Evolutionary conservation across 2,113 vertebrate genomes (phyloP).

Genomic region (Noturus placidus): DNA sequence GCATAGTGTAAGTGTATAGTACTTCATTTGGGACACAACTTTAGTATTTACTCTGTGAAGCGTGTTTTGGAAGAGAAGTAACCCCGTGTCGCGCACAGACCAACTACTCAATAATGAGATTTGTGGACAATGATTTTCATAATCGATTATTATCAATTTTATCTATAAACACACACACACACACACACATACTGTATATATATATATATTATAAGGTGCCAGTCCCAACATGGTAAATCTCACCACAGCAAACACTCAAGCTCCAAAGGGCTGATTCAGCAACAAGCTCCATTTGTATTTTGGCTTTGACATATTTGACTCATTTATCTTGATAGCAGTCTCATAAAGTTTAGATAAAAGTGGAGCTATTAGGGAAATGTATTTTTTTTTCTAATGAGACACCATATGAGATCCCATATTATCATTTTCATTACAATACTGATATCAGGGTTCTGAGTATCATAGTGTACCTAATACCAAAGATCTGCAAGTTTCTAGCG

Average conservation of each 20-base stretch:
- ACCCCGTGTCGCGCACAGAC: too few relatives aligned
- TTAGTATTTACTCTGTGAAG: too few relatives aligned
- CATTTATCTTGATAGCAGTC: not conserved
- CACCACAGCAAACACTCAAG: not conserved
- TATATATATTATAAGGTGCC: too few relatives aligned
- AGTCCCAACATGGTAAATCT: slow-evolving; percentile 31
- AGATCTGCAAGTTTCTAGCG: not conserved
- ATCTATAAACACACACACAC: too few relatives aligned
- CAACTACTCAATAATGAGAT: too few relatives aligned
- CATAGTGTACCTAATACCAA: not conserved
- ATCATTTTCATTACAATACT: slow-evolving; percentile 1
- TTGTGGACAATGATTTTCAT: too few relatives aligned
- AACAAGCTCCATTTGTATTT: not conserved
- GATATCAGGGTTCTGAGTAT: not conserved
- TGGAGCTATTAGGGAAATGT: not conserved
- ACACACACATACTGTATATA: too few relatives aligned
- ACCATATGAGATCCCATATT: not conserved
- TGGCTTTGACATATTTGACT: slow-evolving; percentile 21
- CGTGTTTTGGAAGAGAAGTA: too few relatives aligned
- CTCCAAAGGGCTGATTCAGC: slow-evolving; percentile 8
- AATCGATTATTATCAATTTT: too few relatives aligned
- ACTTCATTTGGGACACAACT: too few relatives aligned
- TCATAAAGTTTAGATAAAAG: not conserved
- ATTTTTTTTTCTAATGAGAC: not conserved
- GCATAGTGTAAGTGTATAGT: too few relatives aligned